Evolutionary conservation across 1,140 invertebrate species (phyloP).

Genomic region (Cyrtorhinus lividipennis): DNA sequence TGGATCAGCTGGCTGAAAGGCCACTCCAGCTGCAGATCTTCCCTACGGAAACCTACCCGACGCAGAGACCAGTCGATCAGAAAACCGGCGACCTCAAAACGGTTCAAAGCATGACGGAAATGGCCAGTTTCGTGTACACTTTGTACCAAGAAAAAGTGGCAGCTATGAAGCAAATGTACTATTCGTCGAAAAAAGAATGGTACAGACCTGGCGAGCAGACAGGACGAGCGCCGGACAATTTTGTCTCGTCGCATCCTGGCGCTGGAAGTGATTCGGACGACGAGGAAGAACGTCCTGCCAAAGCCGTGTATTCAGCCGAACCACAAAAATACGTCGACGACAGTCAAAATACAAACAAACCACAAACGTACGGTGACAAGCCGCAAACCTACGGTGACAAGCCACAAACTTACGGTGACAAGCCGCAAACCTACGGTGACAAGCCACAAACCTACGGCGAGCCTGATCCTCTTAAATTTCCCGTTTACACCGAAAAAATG

Average conservation of each 20-base stretch:
- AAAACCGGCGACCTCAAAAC: constrained; percentile 33
- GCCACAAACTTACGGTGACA: not conserved
- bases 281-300: not conserved
- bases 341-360: not conserved
- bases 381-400: not conserved
- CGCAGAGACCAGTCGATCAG: constrained; percentile 37
- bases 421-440: not conserved
- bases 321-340: not conserved
- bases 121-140: constrained; percentile 84
- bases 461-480: not conserved
- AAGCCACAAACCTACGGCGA: not conserved
- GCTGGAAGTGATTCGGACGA: constrained; percentile 18
- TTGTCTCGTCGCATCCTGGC: constrained; percentile 19
- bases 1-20: constrained; percentile 54
- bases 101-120: constrained; percentile 78
- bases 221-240: constrained; percentile 12
- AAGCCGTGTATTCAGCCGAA: not conserved
- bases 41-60: constrained; percentile 63
- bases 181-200: constrained; percentile 29
- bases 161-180: constrained; percentile 40
- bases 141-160: constrained; percentile 68
- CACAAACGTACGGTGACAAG: not conserved
- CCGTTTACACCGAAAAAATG: not conserved
- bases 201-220: constrained; percentile 17
- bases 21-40: constrained; percentile 62